Conservation (phyloP, 2,113 vertebrate genomes). For the Psettodes erumei region DNA sequence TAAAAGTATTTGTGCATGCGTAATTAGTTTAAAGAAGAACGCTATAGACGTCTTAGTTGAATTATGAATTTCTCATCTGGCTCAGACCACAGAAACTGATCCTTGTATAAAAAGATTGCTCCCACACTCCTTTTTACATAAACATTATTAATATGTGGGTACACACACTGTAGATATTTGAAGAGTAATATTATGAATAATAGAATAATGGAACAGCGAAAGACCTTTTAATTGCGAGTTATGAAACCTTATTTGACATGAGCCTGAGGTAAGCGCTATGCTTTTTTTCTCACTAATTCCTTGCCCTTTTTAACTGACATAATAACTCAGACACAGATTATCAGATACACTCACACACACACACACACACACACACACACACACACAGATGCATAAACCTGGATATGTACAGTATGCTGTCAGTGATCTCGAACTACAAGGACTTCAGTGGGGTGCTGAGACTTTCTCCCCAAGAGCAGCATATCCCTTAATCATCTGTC, state of each 20-base stretch:
- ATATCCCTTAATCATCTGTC: slow-evolving; percentile 60
- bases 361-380: not conserved
- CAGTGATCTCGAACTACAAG: slow-evolving; percentile 14
- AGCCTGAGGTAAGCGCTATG: slow-evolving; percentile 5
- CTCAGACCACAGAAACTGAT: not conserved
- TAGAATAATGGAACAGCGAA: slow-evolving; percentile 23
- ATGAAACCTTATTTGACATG: slow-evolving; percentile 1
- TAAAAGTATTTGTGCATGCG: slow-evolving; percentile 8
- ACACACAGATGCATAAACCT: slow-evolving; percentile 1
- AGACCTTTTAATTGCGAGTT: not conserved
- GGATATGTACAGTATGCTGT: not conserved
- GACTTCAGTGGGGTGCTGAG: slow-evolving; percentile 17
- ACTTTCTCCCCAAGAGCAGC: slow-evolving; percentile 18
- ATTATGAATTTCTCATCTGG: slow-evolving; percentile 4
- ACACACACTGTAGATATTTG: slow-evolving; percentile 26
- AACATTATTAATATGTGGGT: slow-evolving; percentile 13
- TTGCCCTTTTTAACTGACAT: slow-evolving; percentile 8
- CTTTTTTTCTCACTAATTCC: not conserved
- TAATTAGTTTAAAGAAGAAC: slow-evolving; percentile 28
- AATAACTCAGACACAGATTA: not conserved
- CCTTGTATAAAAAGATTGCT: slow-evolving; percentile 1
- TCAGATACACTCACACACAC: not conserved
- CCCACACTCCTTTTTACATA: not conserved
- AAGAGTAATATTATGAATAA: slow-evolving; percentile 23
- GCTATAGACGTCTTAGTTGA: slow-evolving; percentile 14